Base-by-base conservation (phyloP, 2,888 invertebrate genomes). In the Parnassius apollo region DNA sequence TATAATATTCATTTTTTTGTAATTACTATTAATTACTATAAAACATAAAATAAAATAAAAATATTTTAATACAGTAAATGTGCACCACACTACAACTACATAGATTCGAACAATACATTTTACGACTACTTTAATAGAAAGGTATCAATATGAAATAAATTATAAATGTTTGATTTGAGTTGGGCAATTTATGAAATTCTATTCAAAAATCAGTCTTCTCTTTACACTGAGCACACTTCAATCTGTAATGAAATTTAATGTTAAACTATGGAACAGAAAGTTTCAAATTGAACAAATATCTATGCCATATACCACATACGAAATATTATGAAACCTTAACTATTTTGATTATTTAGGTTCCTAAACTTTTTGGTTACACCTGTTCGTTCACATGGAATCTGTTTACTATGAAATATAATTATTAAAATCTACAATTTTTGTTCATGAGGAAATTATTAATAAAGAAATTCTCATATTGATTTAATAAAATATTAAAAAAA, bases 141-240 rank as follows among this genome's bases (percentile, higher is more conserved):
- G 53, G 64, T 64, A 56, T 63, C 64, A 59, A 62, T 59, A 65
- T 63, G 63, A 70, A 48, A 48, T 48, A 69, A 71, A 68, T 71
- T 69, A 71, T 35, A 78, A 71, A 72, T 72, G 74, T 75, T 75
- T 49, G 68, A 72, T 75, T 74, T 68, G 61, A 61, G 74, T 81
- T 86, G 81, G 83, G 81, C 81, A 75, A 73, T 66, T 65, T 65
- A 68, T 71, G 68, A 69, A 70, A 66, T 64, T 72, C 71, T 77
- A 77, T 80, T 80, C 74, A 76, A 82, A 83, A 87, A 88, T 90
- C 91, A 91, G 91, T 91, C 91, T 91, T 90, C 79, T 89, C 80
- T 35, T 35, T 78, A 84, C 78, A 76, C 85, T 86, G 88, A 89
- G 88, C 89, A 83, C 86, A 75, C 80, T 70, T 57, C 64, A 44